Conservation (phyloP, 2,888 invertebrate genomes). For the Dorcus hopei region DNA sequence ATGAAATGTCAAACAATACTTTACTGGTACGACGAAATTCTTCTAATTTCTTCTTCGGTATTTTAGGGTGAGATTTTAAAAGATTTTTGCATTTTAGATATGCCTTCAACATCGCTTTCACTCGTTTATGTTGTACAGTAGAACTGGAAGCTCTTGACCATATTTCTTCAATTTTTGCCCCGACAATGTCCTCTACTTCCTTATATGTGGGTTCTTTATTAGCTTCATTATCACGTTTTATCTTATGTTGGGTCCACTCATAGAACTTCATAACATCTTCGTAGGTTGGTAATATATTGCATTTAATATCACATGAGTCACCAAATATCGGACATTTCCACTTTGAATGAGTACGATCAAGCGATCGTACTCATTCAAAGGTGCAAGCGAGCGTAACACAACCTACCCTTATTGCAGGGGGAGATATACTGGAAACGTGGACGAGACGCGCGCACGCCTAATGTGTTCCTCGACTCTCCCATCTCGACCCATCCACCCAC, state of each 20-base stretch:
- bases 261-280: slow-evolving; percentile 11
- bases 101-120: slow-evolving; percentile 4
- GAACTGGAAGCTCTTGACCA: neutral
- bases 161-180: neutral
- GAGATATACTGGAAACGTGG: too few relatives aligned
- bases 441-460: neutral
- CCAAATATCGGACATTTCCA: slow-evolving; percentile 7
- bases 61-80: slow-evolving; percentile 1
- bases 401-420: too few relatives aligned
- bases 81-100: slow-evolving; percentile 4
- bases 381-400: too few relatives aligned
- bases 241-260: slow-evolving; percentile 7
- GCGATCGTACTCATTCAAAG: too few relatives aligned
- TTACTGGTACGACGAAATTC: too few relatives aligned
- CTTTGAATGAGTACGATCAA: neutral
- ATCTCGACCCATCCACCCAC: too few relatives aligned
- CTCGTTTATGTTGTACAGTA: slow-evolving; percentile 1
- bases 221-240: neutral
- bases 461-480: too few relatives aligned
- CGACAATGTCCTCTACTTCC: too few relatives aligned
- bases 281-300: slow-evolving; percentile 4
- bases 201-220: too few relatives aligned
- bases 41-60: neutral
- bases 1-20: too few relatives aligned
- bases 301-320: slow-evolving; percentile 4